phyloP scores from a whole-genome alignment of 2,797 vertebrate species.

The Betta splendens region DNA sequence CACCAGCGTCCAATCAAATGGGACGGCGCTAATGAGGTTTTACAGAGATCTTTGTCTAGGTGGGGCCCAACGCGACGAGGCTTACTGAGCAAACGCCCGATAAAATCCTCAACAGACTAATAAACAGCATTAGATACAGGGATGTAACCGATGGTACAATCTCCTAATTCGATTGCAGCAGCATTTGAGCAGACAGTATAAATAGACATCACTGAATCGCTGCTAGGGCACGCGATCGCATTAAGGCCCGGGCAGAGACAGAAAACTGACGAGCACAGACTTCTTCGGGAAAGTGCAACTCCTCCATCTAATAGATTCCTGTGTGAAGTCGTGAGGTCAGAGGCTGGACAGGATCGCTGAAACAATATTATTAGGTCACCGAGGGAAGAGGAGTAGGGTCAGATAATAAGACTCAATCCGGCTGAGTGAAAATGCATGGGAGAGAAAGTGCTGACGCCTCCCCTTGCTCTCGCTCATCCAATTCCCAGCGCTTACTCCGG shows the following conservation, averaged over 20 bases:
- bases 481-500: constrained; percentile 66
- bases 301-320: constrained; percentile 61
- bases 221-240: constrained; percentile 6
- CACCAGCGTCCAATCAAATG: constrained; percentile 34
- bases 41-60: constrained; percentile 33
- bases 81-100: constrained; percentile 21
- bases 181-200: constrained; percentile 29
- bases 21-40: constrained; percentile 31
- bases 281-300: constrained; percentile 45
- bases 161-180: constrained; percentile 35
- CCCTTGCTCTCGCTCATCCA: constrained; percentile 64
- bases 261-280: constrained; percentile 22
- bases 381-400: constrained; percentile 75
- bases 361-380: constrained; percentile 85
- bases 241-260: constrained; percentile 1
- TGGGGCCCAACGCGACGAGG: constrained; percentile 18
- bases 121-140: constrained; percentile 32
- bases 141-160: constrained; percentile 9
- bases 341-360: constrained; percentile 72
- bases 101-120: constrained; percentile 34
- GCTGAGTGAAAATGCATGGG: constrained; percentile 79
- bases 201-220: constrained; percentile 30
- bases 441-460: constrained; percentile 82
- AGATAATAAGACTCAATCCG: constrained; percentile 83
- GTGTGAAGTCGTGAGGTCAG: constrained; percentile 67